Conservation (phyloP, 2,888 invertebrate genomes). For the Pasiphila rectangulata region DNA sequence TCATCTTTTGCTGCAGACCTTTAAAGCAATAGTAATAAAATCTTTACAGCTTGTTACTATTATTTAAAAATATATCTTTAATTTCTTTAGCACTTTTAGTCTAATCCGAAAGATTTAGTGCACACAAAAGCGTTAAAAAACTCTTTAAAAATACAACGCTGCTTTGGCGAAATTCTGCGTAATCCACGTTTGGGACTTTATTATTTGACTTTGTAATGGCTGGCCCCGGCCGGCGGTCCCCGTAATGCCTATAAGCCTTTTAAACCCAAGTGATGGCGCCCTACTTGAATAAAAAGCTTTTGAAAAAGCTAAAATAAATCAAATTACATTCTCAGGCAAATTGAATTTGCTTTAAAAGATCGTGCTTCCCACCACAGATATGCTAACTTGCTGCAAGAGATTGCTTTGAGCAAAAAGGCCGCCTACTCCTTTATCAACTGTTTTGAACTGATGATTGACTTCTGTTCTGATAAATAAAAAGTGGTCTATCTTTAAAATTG, state of each 20-base stretch:
- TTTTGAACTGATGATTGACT: no score
- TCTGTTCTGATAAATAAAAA: no score
- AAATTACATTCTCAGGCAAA: background rate
- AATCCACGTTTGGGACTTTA: conserved; percentile 26
- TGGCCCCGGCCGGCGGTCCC: conserved; percentile 23
- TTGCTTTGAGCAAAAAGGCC: no score
- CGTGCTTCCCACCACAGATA: no score
- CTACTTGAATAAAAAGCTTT: conserved; percentile 7
- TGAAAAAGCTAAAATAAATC: background rate
- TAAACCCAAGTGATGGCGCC: conserved; percentile 1
- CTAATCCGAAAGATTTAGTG: background rate
- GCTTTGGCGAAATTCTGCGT: conserved; percentile 15
- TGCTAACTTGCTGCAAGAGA: no score
- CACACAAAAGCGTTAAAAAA: background rate
- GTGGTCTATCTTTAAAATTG: no score
- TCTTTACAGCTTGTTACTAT: no score
- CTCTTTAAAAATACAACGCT: conserved; percentile 9
- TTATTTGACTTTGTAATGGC: conserved; percentile 35
- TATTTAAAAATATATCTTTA: no score
- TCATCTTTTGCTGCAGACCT: no score
- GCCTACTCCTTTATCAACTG: no score
- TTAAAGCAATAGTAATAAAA: no score
- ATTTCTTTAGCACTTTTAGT: background rate
- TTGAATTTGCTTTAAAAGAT: background rate
- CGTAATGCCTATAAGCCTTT: conserved; percentile 21